Conservation (phyloP, 1,140 invertebrate genomes). For the Platorchestia sp. region DNA sequence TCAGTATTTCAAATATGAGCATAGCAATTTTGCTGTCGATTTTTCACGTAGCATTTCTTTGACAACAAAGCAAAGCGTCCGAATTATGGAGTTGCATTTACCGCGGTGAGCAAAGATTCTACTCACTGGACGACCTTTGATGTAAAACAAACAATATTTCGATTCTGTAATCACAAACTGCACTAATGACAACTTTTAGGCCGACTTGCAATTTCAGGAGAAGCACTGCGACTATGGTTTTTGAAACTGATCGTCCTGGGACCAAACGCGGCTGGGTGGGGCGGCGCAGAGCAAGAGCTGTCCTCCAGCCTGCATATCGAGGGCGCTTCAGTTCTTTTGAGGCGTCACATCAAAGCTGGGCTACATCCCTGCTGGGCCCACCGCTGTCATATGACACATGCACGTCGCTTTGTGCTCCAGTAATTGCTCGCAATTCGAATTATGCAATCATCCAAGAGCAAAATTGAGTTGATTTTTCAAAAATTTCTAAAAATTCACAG, state of each 20-base stretch:
- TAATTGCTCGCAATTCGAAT: constrained; percentile 16
- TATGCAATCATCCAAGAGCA: constrained; percentile 8
- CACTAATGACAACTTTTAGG: too few relatives aligned
- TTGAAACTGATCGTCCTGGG: background rate
- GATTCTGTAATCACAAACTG: background rate
- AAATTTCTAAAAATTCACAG: background rate
- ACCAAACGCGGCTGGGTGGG: background rate
- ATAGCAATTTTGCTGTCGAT: background rate
- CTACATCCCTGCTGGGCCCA: background rate
- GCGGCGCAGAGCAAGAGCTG: background rate
- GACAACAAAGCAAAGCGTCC: background rate
- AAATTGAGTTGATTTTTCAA: background rate
- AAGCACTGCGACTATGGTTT: background rate
- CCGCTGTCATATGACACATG: constrained; percentile 1
- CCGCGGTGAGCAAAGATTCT: background rate
- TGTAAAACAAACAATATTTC: background rate
- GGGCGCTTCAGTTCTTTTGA: background rate
- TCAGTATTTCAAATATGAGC: background rate
- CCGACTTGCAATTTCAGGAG: too few relatives aligned
- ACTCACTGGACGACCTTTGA: background rate
- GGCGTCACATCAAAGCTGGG: background rate
- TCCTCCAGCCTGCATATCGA: background rate
- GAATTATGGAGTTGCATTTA: background rate
- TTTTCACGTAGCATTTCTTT: background rate
- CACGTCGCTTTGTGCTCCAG: background rate